Evolutionary conservation across 2,888 invertebrate species (phyloP), one percentile per base, ranked within the genome.

Genomic region (Ischnus inquisitorius): DNA sequence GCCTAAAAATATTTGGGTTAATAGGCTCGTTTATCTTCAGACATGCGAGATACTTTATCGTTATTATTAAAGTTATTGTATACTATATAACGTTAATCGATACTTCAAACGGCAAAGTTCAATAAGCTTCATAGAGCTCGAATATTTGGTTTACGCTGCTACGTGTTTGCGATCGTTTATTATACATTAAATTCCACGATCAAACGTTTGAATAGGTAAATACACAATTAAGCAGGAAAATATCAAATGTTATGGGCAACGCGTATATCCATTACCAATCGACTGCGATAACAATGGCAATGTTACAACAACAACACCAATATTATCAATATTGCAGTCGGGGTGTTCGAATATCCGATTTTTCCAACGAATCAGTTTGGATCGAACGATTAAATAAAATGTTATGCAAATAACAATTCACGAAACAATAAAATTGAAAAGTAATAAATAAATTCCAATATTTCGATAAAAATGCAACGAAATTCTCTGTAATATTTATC

Each of bases 1-100:
- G 60, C 60, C 60, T 60, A 60, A 60, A 60, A 46, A 71, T 77
- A 71, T 82, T 82, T 77, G 69, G 69, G 76, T 81, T 76, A 81
- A 81, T 54, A 54, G 48, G 43, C 68, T 48, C 62, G 22, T 67
- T 60, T 48, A 34, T 25, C n/a, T n/a, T 28, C 25, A 14, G 25
- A 28, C 60, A 60, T 60, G 60, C 25, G 28, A 28, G 28, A 48
- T 57, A 64, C 51, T 75, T 62, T 75, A 41, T 39, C 28, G 41
- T 67, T 64, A 46, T 54, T 46, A 77, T 34, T 34, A 34, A 34
- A 25, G 41, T 22, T 22, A 51, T 51, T 72, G n/a, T 71, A 28
- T 74, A 41, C 34, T 68, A 41, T 41, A 39, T 4, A 60, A 71
- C 39, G n/a, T 69, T 41, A 79, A 60, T 57, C 54, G 57, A 28